A percentile compares a stretch with the other conserved stretches of the same genome.
phyloP scores from a whole-genome alignment of 2,888 invertebrate species.

The Machimus atricapillus region DNA sequence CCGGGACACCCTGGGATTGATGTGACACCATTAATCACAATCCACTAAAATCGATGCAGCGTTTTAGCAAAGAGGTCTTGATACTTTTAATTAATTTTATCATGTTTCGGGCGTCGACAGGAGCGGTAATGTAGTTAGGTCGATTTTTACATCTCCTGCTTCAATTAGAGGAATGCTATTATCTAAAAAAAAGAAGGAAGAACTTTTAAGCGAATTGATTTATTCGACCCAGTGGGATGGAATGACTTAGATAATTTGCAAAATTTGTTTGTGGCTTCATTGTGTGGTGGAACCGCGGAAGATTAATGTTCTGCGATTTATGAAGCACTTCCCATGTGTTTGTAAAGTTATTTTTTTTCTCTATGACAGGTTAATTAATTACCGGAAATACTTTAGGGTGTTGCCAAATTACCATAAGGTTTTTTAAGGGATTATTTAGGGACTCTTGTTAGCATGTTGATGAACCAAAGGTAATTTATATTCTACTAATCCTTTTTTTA shows the following conservation, averaged over 20 bases:
- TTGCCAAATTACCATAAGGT: background rate
- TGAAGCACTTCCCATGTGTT: background rate
- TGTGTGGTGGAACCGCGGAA: background rate
- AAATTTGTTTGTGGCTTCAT: background rate
- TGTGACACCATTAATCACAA: conserved; percentile 19
- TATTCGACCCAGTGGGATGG: background rate
- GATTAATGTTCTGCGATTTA: background rate
- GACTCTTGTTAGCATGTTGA: background rate
- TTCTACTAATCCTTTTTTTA: background rate
- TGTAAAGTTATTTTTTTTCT: background rate
- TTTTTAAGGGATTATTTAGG: background rate
- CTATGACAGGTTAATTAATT: background rate
- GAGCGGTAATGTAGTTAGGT: background rate
- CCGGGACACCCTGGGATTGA: background rate
- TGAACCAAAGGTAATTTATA: background rate
- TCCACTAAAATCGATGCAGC: conserved; percentile 10
- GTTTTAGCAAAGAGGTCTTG: background rate
- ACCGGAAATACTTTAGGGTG: background rate
- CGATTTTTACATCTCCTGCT: background rate
- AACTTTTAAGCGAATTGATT: background rate
- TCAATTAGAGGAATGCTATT: background rate
- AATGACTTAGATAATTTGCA: background rate
- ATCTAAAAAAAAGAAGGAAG: background rate
- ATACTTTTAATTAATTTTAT: conserved; percentile 14
- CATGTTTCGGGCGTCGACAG: background rate